Evolutionary conservation across 2,113 vertebrate species (phyloP).

Genomic region (Tachysurus vachellii): DNA sequence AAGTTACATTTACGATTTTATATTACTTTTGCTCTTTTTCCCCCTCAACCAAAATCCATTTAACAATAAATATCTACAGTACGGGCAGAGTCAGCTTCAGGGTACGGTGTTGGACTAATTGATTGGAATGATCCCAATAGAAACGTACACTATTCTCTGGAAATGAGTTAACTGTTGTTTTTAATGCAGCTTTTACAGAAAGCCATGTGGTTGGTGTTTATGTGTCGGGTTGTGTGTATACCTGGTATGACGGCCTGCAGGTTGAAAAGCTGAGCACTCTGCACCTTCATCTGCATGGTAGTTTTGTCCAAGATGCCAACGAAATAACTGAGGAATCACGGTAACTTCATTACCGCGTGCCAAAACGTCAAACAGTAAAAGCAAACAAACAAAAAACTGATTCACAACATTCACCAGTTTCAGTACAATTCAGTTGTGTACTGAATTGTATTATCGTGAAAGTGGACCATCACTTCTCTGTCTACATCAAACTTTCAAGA

Average conservation of each 20-base stretch:
- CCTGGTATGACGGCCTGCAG: conserved; percentile 90
- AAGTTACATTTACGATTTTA: background rate
- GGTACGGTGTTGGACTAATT: no score
- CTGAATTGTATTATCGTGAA: no score
- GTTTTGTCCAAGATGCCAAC: conserved; percentile 86
- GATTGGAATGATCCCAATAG: no score
- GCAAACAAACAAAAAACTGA: background rate
- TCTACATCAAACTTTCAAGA: no score
- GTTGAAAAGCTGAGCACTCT: conserved; percentile 85
- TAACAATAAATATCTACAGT: background rate
- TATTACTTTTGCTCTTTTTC: background rate
- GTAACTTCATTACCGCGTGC: background rate
- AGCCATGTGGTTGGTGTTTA: background rate
- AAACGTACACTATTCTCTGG: background rate
- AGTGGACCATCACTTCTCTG: no score
- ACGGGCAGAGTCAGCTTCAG: no score
- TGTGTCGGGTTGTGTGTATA: conserved; percentile 53
- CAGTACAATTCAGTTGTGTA: no score
- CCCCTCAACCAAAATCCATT: background rate
- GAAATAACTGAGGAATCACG: conserved; percentile 79
- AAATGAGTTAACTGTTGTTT: background rate
- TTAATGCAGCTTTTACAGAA: background rate
- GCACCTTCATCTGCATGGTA: conserved; percentile 87
- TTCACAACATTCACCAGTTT: no score
- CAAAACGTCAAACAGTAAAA: background rate